These are phyloP conservation scores for Carassius auratus DNA, from an alignment of 2,113 vertebrate genomes.

Conservation along the genomic window DNA sequence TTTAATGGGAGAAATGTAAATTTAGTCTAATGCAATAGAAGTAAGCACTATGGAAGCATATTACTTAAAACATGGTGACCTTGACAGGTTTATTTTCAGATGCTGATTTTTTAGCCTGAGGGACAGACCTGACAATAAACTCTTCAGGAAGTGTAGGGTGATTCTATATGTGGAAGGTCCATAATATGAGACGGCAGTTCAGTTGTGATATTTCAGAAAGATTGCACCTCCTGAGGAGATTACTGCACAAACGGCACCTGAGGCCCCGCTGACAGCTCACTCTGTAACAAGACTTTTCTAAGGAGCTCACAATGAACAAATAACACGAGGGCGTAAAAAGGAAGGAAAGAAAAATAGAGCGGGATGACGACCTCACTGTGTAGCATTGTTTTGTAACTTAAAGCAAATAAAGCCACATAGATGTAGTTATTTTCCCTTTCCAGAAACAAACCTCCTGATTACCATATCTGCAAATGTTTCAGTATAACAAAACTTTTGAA, in stretches of 20 bases:
- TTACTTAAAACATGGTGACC: background rate
- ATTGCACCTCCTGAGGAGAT: conserved; percentile 63
- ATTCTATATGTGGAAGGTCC: conserved; percentile 7
- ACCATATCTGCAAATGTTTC: background rate
- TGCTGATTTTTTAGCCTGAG: background rate
- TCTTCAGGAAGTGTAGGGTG: background rate
- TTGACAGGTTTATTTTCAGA: conserved; percentile 41
- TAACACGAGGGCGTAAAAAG: background rate
- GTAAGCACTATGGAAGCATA: background rate
- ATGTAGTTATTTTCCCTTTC: background rate
- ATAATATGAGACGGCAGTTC: conserved; percentile 18
- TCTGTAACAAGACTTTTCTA: conserved; percentile 17
- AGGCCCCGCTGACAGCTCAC: conserved; percentile 32
- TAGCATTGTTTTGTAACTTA: background rate
- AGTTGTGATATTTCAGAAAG: conserved; percentile 53
- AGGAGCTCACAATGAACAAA: conserved; percentile 3
- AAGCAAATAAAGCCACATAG: background rate
- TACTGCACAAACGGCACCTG: conserved; percentile 65
- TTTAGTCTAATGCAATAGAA: background rate
- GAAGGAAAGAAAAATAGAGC: background rate
- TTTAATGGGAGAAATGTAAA: background rate
- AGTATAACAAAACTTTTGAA: background rate
- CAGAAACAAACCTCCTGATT: background rate
- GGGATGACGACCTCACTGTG: background rate
- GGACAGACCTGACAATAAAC: conserved; percentile 7